Evolutionary conservation across 1,140 invertebrate genomes (phyloP).

Genomic region (Drosophila lowei): DNA sequence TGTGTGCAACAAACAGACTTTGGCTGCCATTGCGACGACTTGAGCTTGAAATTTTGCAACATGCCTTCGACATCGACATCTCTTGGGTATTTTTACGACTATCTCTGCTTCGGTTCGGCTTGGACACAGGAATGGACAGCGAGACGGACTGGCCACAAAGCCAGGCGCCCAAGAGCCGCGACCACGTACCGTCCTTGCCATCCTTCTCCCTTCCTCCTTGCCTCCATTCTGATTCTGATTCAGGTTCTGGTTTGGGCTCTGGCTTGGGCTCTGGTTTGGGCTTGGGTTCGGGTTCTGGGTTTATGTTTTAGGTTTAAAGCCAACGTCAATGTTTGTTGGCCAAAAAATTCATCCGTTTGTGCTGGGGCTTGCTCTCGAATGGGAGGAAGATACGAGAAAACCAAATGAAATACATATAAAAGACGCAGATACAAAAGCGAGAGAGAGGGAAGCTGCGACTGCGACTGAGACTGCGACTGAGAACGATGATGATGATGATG

Average conservation of each 20-base stretch:
- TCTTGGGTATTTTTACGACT: slow-evolving; percentile 79
- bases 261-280: background rate
- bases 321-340: background rate
- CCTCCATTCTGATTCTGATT: background rate
- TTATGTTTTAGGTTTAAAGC: slow-evolving; percentile 31
- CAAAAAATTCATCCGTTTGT: background rate
- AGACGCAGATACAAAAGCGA: too few species aligned
- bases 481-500: background rate
- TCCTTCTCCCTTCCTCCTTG: background rate
- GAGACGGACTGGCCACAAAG: slow-evolving; percentile 40
- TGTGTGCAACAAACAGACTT: slow-evolving; percentile 29
- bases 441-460: too few species aligned
- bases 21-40: slow-evolving; percentile 67
- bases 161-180: slow-evolving; percentile 49
- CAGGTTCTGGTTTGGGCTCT: slow-evolving; percentile 38
- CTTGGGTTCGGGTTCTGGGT: too few species aligned
- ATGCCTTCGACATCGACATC: slow-evolving; percentile 80
- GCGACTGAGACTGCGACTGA: too few species aligned
- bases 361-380: too few species aligned
- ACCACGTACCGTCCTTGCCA: slow-evolving; percentile 2
- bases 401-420: too few species aligned
- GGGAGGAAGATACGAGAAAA: too few species aligned
- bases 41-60: slow-evolving; percentile 80
- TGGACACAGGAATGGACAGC: slow-evolving; percentile 27
- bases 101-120: slow-evolving; percentile 26